Evolutionary conservation across 2,797 vertebrate species (phyloP).

Genomic region (Nannoperca obscura): DNA sequence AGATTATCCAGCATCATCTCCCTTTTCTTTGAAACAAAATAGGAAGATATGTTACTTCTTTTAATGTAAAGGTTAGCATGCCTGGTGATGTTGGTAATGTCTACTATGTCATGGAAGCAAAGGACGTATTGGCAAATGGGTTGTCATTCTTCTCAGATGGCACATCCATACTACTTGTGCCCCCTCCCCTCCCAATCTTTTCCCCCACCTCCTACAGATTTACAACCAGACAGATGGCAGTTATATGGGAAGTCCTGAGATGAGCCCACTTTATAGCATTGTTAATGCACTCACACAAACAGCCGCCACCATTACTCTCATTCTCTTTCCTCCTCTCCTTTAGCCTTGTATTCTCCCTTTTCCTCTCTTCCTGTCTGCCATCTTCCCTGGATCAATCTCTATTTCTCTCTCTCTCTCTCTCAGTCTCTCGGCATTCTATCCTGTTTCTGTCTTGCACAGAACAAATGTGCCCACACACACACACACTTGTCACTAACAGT

Average conservation of each 20-base stretch:
- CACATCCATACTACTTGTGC: conserved; percentile 61
- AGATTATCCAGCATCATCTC: conserved; percentile 30
- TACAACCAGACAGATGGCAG: conserved; percentile 96
- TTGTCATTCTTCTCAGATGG: conserved; percentile 86
- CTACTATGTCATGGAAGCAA: conserved; percentile 59
- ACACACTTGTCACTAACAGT: conserved; percentile 63
- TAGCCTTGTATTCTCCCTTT: conserved; percentile 36
- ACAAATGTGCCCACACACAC: conserved; percentile 61
- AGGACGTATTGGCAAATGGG: conserved; percentile 63
- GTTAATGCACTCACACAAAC: conserved; percentile 99
- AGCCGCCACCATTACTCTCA: conserved; percentile 82
- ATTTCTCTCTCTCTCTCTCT: conserved; percentile 88
- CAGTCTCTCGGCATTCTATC: conserved; percentile 71
- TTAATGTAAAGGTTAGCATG: conserved; percentile 28
- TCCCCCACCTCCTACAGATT: conserved; percentile 92
- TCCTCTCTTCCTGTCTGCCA: conserved; percentile 61
- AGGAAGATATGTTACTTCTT: conserved; percentile 16
- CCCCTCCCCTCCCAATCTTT: conserved; percentile 67
- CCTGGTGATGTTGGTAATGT: conserved; percentile 41
- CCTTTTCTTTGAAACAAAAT: conserved; percentile 15
- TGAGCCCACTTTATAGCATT: conserved; percentile 96
- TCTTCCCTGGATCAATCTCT: conserved; percentile 90
- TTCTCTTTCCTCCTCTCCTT: conserved; percentile 57
- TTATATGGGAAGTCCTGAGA: conserved; percentile 96
- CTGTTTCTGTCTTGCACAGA: conserved; percentile 64